Percentiles rank a stretch among this genome's conserved stretches.
These are phyloP conservation scores for Ceriagrion tenellum DNA, from an alignment of 2,888 invertebrate species.

Conservation along the genomic window DNA sequence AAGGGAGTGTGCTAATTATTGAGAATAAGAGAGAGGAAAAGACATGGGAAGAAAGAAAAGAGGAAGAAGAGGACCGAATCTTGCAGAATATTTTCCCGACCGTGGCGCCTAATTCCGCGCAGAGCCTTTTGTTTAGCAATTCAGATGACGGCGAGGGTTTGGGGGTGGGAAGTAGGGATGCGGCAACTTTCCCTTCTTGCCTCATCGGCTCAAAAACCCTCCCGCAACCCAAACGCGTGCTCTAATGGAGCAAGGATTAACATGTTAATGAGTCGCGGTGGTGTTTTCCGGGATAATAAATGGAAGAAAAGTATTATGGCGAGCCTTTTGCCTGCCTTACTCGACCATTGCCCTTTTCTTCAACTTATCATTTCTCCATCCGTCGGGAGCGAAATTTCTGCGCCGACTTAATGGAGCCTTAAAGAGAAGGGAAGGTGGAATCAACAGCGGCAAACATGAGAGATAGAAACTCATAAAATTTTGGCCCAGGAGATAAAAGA, in stretches of 20 bases:
- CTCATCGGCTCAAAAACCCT: neutral
- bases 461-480: too few relatives aligned
- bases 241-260: neutral
- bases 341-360: neutral
- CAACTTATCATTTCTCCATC: neutral
- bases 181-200: neutral
- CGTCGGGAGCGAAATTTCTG: too few relatives aligned
- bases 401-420: too few relatives aligned
- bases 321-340: neutral
- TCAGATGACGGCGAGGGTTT: neutral
- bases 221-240: neutral
- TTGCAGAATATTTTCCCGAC: neutral
- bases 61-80: neutral
- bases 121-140: neutral
- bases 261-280: neutral
- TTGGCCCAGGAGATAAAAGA: too few relatives aligned
- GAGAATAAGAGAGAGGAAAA: neutral
- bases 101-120: neutral
- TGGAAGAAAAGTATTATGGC: neutral
- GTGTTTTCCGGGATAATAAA: neutral
- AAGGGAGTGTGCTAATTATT: neutral
- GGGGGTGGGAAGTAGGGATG: neutral
- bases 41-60: neutral
- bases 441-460: too few relatives aligned
- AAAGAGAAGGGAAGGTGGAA: too few relatives aligned